Conservation (phyloP, 1,140 invertebrate genomes). For the Diorhabda carinulata region DNA sequence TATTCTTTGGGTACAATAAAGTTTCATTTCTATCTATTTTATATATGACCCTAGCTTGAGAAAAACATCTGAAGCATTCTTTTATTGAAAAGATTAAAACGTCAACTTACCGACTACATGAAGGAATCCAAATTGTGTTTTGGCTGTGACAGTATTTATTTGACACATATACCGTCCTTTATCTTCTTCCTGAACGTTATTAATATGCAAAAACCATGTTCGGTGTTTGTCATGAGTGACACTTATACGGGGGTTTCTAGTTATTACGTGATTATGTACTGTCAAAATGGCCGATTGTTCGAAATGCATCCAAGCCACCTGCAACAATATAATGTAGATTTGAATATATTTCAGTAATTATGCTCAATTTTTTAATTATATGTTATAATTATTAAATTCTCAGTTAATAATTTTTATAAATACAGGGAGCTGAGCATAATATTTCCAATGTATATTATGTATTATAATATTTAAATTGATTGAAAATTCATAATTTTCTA, state of each 20-base stretch:
- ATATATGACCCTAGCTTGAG: too few species aligned
- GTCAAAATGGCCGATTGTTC: slow-evolving; percentile 56
- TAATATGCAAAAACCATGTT: slow-evolving; percentile 89
- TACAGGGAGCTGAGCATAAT: too few species aligned
- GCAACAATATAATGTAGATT: slow-evolving; percentile 39
- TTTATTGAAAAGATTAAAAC: background rate
- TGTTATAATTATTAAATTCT: too few species aligned
- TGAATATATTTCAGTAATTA: too few species aligned
- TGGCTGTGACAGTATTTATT: slow-evolving; percentile 89
- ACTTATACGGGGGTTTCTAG: slow-evolving; percentile 84
- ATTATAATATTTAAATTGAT: too few species aligned
- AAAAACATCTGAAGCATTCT: background rate
- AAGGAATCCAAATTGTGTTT: slow-evolving; percentile 87
- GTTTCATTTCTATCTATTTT: too few species aligned
- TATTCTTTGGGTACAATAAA: too few species aligned
- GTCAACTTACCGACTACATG: slow-evolving; percentile 85
- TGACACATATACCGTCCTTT: slow-evolving; percentile 93
- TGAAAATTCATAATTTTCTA: too few species aligned
- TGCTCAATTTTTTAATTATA: too few species aligned
- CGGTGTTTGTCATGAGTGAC: slow-evolving; percentile 78
- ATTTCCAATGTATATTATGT: too few species aligned
- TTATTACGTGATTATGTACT: slow-evolving; percentile 89
- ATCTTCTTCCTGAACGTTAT: slow-evolving; percentile 85
- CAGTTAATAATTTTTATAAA: too few species aligned
- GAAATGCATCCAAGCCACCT: slow-evolving; percentile 96